These are phyloP conservation scores for Cheiracanthium punctorium DNA, from an alignment of 2,888 invertebrate genomes.

Conservation along the genomic window DNA sequence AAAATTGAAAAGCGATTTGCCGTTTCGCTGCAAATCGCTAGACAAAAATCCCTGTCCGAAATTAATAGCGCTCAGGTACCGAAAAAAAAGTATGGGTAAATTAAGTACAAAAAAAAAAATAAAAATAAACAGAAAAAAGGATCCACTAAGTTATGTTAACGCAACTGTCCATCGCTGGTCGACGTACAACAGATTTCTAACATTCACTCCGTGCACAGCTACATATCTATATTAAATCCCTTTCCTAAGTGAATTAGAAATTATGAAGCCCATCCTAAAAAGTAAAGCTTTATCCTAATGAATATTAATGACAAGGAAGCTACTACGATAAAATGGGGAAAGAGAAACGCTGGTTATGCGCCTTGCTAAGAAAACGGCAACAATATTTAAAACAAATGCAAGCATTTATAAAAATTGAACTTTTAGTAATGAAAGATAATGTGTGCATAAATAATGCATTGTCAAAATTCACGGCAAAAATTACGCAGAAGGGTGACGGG, in stretches of 20 bases:
- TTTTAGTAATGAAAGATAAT: conserved; percentile 11
- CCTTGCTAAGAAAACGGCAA: conserved; percentile 14
- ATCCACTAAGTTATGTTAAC: too few species aligned
- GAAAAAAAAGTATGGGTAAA: too few species aligned
- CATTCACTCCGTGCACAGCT: background rate
- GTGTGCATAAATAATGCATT: conserved; percentile 41
- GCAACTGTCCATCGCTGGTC: too few species aligned
- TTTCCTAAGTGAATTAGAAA: conserved; percentile 38
- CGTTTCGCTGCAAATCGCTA: too few species aligned
- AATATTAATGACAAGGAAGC: conserved; percentile 39
- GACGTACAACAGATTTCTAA: too few species aligned
- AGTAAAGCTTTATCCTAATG: conserved; percentile 57
- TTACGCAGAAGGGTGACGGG: background rate
- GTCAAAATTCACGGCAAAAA: background rate
- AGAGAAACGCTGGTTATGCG: background rate
- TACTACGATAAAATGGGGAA: background rate
- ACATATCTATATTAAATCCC: conserved; percentile 20
- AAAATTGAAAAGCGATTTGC: too few species aligned
- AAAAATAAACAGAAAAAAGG: too few species aligned
- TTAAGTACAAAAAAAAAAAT: too few species aligned
- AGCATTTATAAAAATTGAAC: conserved; percentile 44
- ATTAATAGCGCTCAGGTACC: too few species aligned
- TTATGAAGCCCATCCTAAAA: conserved; percentile 38
- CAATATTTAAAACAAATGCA: conserved; percentile 44
- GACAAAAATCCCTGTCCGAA: too few species aligned